phyloP scores from a whole-genome alignment of 2,113 vertebrate species.

The Maccullochella peelii region DNA sequence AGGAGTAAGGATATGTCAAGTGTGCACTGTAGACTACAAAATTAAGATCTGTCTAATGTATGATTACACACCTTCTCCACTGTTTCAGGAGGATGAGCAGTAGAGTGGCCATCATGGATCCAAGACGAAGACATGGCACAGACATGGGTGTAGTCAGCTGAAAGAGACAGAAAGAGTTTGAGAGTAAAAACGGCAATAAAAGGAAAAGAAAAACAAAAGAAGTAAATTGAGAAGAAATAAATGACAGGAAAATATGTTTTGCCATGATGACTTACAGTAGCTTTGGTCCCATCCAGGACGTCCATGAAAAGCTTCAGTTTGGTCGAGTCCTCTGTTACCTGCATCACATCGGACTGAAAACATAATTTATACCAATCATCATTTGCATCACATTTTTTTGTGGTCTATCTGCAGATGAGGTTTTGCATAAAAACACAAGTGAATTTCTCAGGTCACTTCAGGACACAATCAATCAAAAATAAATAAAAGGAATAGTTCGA shows the following conservation, averaged over 20 bases:
- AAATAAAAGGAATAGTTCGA: neutral
- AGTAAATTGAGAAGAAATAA: neutral
- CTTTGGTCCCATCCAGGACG: constrained; percentile 91
- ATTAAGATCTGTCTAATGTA: neutral
- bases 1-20: neutral
- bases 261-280: constrained; percentile 84
- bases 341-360: constrained; percentile 91
- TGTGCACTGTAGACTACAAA: neutral
- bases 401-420: too few relatives aligned
- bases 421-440: too few relatives aligned
- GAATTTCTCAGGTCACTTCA: neutral
- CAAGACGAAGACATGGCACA: constrained; percentile 90
- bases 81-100: constrained; percentile 93
- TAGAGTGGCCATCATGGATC: constrained; percentile 94
- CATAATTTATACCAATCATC: neutral
- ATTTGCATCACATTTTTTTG: neutral
- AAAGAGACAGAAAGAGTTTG: neutral
- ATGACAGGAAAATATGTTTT: neutral
- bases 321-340: constrained; percentile 87
- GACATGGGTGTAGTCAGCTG: constrained; percentile 91
- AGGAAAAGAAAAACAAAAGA: neutral
- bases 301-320: constrained; percentile 93
- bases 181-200: neutral
- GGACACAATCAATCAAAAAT: neutral
- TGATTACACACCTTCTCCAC: constrained; percentile 89